phyloP scores from a whole-genome alignment of 1,140 invertebrate species.

The Mactra quadrangularis region DNA sequence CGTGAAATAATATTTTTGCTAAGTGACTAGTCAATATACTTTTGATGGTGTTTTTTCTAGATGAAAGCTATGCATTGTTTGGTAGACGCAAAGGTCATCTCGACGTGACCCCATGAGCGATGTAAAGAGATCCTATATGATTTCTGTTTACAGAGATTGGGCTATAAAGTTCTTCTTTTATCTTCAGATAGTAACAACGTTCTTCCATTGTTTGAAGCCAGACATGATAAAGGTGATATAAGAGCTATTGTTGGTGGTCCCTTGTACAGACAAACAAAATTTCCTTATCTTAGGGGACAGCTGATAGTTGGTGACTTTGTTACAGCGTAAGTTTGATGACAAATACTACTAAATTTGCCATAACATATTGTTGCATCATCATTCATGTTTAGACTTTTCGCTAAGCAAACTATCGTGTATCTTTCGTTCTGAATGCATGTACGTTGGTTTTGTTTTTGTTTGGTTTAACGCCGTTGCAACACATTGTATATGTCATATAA shows the following conservation, averaged over 20 bases:
- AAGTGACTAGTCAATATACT: no score
- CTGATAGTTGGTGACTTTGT: constrained; percentile 33
- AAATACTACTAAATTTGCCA: background rate
- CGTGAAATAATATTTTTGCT: no score
- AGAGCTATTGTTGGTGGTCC: constrained; percentile 40
- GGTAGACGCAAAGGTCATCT: no score
- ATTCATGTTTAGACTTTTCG: background rate
- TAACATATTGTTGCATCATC: background rate
- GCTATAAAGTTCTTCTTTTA: no score
- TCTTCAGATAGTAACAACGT: background rate
- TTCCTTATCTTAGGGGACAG: constrained; percentile 23
- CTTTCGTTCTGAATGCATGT: background rate
- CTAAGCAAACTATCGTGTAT: background rate
- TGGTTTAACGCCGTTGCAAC: no score
- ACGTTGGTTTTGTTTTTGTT: no score
- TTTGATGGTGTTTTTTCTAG: no score
- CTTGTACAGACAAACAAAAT: constrained; percentile 24
- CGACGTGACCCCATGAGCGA: no score
- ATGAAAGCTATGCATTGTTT: no score
- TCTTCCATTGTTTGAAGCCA: constrained; percentile 2
- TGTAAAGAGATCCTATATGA: no score
- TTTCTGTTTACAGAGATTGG: no score
- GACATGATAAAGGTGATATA: background rate
- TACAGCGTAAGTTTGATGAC: constrained; percentile 5
- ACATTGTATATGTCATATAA: no score